Evolutionary conservation across 2,888 invertebrate species (phyloP).

Genomic region (Pandemis corylana): DNA sequence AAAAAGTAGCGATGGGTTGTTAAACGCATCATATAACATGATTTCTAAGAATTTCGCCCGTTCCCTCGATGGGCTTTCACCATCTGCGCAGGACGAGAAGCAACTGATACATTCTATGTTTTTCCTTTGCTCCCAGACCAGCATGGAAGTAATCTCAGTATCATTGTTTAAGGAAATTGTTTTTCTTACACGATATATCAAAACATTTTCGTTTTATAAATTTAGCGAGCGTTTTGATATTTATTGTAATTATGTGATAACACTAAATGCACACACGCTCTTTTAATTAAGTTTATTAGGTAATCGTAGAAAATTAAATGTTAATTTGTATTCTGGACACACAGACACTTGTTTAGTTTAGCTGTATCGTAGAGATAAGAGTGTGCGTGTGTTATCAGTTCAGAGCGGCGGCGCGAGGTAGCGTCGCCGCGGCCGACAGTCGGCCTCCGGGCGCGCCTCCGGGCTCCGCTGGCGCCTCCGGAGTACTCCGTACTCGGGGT

Average conservation of each 20-base stretch:
- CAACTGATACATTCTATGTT: too few species aligned
- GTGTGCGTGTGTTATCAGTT: slow-evolving; percentile 46
- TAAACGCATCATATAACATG: too few species aligned
- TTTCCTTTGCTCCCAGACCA: too few species aligned
- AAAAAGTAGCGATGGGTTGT: too few species aligned
- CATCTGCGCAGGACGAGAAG: too few species aligned
- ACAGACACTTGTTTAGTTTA: slow-evolving; percentile 40
- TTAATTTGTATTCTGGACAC: neutral
- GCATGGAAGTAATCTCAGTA: too few species aligned
- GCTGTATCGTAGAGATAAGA: slow-evolving; percentile 48
- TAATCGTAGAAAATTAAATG: neutral
- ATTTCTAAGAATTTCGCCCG: too few species aligned
- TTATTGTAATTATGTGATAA: neutral
- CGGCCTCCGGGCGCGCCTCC: slow-evolving; percentile 43
- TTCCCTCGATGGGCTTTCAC: too few species aligned
- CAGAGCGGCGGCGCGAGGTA: slow-evolving; percentile 18
- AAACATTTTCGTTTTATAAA: neutral
- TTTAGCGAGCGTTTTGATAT: neutral
- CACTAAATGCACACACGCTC: neutral
- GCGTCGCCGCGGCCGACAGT: slow-evolving; percentile 45
- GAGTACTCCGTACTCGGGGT: slow-evolving; percentile 15
- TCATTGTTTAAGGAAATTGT: too few species aligned
- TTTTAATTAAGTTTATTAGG: neutral
- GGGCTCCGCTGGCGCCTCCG: slow-evolving; percentile 40
- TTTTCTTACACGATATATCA: neutral